These are phyloP conservation scores for Belonocnema kinseyi DNA, from an alignment of 1,140 invertebrate genomes.

Conservation along the genomic window DNA sequence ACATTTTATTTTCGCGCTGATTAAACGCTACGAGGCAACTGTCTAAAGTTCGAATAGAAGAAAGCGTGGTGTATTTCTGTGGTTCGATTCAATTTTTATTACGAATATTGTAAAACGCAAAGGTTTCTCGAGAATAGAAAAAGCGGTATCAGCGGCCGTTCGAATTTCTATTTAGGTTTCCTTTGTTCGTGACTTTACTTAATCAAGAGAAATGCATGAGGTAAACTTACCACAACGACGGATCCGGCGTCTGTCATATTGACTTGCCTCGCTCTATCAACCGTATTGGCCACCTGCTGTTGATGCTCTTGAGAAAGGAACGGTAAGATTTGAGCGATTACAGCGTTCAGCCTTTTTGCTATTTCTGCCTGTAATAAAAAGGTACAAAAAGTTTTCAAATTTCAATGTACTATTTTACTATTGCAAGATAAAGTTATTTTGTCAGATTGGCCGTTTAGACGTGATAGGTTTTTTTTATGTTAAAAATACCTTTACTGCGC, in stretches of 20 bases:
- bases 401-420: not conserved
- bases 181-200: slow-evolving; percentile 12
- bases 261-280: slow-evolving; percentile 96
- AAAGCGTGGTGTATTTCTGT: too few relatives aligned
- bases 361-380: slow-evolving; percentile 89
- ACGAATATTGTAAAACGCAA: too few relatives aligned
- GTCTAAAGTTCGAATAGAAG: too few relatives aligned
- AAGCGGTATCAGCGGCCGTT: not conserved
- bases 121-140: too few relatives aligned
- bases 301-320: slow-evolving; percentile 96
- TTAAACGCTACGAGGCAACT: too few relatives aligned
- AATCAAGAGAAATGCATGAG: not conserved
- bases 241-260: slow-evolving; percentile 95
- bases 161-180: not conserved
- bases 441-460: not conserved
- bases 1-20: too few relatives aligned
- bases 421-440: too few relatives aligned
- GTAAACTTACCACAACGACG: slow-evolving; percentile 87
- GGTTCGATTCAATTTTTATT: too few relatives aligned
- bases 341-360: slow-evolving; percentile 92
- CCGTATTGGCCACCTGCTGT: slow-evolving; percentile 93
- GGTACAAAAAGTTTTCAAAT: not conserved
- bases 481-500: too few relatives aligned
- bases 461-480: too few relatives aligned
- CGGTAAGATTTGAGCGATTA: slow-evolving; percentile 93